These are phyloP conservation scores for Drosophila kanapiae DNA, from an alignment of 1,140 invertebrate species.

Conservation along the genomic window DNA sequence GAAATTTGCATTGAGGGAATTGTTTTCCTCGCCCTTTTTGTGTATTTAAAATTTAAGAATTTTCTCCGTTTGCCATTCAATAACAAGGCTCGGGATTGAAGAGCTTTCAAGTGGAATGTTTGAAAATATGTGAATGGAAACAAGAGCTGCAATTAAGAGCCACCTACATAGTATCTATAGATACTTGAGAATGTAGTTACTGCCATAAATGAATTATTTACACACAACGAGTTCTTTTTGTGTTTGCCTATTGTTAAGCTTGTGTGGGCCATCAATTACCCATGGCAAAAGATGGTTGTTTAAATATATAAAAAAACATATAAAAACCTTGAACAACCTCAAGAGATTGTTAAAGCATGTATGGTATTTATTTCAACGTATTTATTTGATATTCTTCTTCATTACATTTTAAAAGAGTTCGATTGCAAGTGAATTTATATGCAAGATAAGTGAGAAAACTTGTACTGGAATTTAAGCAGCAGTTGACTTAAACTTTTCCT, in stretches of 20 bases:
- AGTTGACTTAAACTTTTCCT: too few species aligned
- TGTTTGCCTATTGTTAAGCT: slow-evolving; percentile 6
- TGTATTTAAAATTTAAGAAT: slow-evolving; percentile 40
- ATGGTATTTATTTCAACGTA: background rate
- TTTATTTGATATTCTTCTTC: background rate
- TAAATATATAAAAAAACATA: background rate
- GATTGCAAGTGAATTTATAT: too few species aligned
- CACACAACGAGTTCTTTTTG: slow-evolving; percentile 3
- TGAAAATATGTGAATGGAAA: slow-evolving; percentile 20
- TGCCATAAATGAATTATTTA: slow-evolving; percentile 32
- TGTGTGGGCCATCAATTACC: slow-evolving; percentile 4
- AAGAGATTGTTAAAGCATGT: background rate
- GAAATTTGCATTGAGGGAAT: slow-evolving; percentile 70
- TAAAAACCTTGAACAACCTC: background rate
- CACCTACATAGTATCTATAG: background rate
- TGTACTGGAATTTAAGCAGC: too few species aligned
- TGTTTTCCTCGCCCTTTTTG: slow-evolving; percentile 37
- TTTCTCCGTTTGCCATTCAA: slow-evolving; percentile 16
- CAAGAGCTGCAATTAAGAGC: slow-evolving; percentile 34
- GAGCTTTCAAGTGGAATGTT: slow-evolving; percentile 30
- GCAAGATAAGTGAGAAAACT: too few species aligned
- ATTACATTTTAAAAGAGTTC: background rate
- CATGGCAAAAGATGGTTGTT: background rate
- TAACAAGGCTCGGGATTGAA: slow-evolving; percentile 4
- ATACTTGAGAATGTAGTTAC: slow-evolving; percentile 18